phyloP scores from a whole-genome alignment of 2,113 vertebrate genomes.

The Grus americana region DNA sequence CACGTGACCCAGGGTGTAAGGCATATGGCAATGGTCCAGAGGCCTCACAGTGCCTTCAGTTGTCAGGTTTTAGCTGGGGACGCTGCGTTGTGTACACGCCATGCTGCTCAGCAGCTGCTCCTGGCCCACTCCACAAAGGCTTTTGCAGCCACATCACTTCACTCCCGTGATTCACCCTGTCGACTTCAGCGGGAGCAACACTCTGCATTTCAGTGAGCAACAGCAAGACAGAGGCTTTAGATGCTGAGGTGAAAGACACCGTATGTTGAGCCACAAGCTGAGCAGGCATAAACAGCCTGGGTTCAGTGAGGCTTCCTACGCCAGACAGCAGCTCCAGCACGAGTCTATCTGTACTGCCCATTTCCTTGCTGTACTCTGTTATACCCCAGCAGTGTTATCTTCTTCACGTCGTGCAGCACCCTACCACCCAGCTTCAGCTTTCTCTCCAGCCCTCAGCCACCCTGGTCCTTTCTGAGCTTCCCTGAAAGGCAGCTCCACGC shows the following conservation, averaged over 20 bases:
- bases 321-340: neutral
- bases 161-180: fast-evolving
- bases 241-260: neutral
- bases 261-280: neutral
- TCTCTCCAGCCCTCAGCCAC: neutral
- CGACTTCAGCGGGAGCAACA: neutral
- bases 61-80: neutral
- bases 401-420: neutral
- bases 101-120: neutral
- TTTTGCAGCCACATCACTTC: neutral
- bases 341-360: fast-evolving
- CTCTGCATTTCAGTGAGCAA: neutral
- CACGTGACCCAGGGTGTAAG: neutral
- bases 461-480: neutral
- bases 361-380: neutral
- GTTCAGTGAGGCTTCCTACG: neutral
- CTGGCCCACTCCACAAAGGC: neutral
- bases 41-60: neutral
- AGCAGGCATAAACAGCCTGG: neutral
- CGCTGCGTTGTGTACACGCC: neutral
- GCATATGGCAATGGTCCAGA: neutral
- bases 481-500: neutral
- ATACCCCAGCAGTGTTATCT: neutral
- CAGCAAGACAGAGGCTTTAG: neutral
- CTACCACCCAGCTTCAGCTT: neutral